phyloP scores from a whole-genome alignment of 2,888 invertebrate species.

The Xylocampa areola region DNA sequence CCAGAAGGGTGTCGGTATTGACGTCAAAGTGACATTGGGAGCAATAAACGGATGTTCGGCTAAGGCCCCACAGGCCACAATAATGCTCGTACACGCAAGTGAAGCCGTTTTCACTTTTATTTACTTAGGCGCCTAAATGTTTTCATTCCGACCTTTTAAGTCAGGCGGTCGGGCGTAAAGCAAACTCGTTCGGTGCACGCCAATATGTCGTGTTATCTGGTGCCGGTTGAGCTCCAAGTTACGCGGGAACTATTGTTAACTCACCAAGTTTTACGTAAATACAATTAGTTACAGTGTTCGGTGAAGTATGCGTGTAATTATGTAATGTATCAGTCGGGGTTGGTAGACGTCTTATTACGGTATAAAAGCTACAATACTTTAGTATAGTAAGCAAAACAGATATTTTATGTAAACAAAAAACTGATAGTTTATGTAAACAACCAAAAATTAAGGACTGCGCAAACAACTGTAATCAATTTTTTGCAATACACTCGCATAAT shows the following conservation, averaged over 20 bases:
- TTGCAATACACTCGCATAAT: too few species aligned
- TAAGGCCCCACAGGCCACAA: conserved; percentile 26
- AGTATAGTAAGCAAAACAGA: neutral
- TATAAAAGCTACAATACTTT: conserved; percentile 6
- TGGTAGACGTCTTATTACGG: conserved; percentile 1
- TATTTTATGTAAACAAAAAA: too few species aligned
- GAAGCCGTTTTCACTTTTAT: conserved; percentile 66
- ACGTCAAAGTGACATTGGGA: conserved; percentile 21
- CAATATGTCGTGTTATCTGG: conserved; percentile 28
- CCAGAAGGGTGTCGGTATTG: too few species aligned
- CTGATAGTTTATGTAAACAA: too few species aligned
- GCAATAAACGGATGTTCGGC: conserved; percentile 43
- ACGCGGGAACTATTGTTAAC: conserved; percentile 26
- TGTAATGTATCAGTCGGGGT: conserved; percentile 16
- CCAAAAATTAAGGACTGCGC: too few species aligned
- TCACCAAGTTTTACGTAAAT: conserved; percentile 28
- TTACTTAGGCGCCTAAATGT: conserved; percentile 66
- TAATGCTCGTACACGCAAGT: conserved; percentile 43
- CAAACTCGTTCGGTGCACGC: conserved; percentile 46
- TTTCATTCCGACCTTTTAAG: conserved; percentile 64
- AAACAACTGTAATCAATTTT: too few species aligned
- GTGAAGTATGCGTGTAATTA: conserved; percentile 18
- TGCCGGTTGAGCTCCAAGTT: conserved; percentile 14
- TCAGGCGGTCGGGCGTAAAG: conserved; percentile 37
- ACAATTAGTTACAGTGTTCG: conserved; percentile 17